Evolutionary conservation across 1,140 invertebrate genomes (phyloP).

Genomic region (Cydia fagiglandana): DNA sequence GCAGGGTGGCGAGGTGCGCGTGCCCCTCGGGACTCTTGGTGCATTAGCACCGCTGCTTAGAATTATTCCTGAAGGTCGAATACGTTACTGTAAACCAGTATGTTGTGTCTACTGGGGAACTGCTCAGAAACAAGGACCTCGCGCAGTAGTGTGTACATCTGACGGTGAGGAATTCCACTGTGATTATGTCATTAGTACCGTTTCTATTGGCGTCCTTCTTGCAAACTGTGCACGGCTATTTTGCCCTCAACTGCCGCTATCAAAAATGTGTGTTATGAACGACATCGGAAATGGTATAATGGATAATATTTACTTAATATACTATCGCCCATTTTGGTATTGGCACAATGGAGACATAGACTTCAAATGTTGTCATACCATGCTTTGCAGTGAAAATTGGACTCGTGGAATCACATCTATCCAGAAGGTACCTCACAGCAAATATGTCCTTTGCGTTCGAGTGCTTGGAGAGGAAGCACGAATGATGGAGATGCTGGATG

Average conservation of each 20-base stretch:
- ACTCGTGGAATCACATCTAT: conserved; percentile 81
- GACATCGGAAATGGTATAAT: conserved; percentile 84
- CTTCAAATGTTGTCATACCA: conserved; percentile 80
- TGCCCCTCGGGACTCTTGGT: conserved; percentile 82
- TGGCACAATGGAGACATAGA: conserved; percentile 81
- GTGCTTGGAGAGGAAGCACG: conserved; percentile 83
- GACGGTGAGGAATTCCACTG: conserved; percentile 85
- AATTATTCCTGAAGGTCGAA: conserved; percentile 79
- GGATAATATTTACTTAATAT: conserved; percentile 89
- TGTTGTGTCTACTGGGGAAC: conserved; percentile 82
- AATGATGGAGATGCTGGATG: conserved; percentile 84
- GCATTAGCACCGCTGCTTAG: conserved; percentile 82
- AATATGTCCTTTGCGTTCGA: conserved; percentile 81
- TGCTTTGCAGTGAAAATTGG: conserved; percentile 81
- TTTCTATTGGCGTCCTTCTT: conserved; percentile 88
- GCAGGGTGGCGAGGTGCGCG: conserved; percentile 82
- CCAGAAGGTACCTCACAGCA: conserved; percentile 81
- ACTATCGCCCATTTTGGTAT: conserved; percentile 86
- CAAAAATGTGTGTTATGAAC: conserved; percentile 86
- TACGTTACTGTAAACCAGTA: conserved; percentile 83
- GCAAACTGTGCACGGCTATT: conserved; percentile 84
- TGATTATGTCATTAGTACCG: conserved; percentile 88
- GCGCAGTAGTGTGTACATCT: conserved; percentile 81
- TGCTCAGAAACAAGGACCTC: conserved; percentile 67
- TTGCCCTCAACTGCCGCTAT: conserved; percentile 83